These are phyloP conservation scores for Agrilus mali DNA, from an alignment of 2,888 invertebrate species.

Conservation along the genomic window DNA sequence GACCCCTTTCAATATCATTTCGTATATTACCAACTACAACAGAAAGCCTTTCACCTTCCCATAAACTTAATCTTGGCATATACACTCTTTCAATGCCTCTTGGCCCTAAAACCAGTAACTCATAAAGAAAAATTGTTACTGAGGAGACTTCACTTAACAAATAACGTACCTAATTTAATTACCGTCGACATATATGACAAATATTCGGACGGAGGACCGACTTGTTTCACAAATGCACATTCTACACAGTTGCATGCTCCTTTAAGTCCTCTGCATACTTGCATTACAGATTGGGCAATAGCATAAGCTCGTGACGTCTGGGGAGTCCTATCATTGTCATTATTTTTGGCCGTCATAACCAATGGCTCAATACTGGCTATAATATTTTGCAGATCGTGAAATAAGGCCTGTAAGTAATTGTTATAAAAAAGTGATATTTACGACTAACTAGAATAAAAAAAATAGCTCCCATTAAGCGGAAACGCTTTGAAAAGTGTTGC, in stretches of 20 bases:
- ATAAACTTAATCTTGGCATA: constrained; percentile 26
- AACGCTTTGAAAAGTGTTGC: no score
- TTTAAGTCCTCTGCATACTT: constrained; percentile 22
- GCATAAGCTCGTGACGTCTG: constrained; percentile 24
- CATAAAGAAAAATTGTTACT: neutral
- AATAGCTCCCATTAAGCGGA: no score
- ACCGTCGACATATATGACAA: constrained; percentile 30
- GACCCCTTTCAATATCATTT: constrained; percentile 24
- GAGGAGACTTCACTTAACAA: neutral
- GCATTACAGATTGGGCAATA: constrained; percentile 25
- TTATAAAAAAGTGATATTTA: neutral
- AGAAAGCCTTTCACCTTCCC: constrained; percentile 24
- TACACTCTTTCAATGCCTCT: constrained; percentile 25
- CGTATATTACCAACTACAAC: constrained; percentile 20
- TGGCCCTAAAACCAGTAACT: constrained; percentile 17
- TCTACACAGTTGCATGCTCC: constrained; percentile 26
- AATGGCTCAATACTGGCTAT: constrained; percentile 23
- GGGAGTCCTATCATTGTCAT: constrained; percentile 19
- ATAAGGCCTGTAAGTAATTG: constrained; percentile 7
- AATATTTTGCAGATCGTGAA: constrained; percentile 17
- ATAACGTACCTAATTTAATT: constrained; percentile 22
- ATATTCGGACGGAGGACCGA: constrained; percentile 26
- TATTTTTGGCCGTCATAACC: constrained; percentile 18
- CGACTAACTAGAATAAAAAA: no score
- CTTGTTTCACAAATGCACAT: constrained; percentile 29